These are phyloP conservation scores for Actinia tenebrosa DNA, from an alignment of 64 coral and sea anemone genomes.

Conservation along the genomic window DNA sequence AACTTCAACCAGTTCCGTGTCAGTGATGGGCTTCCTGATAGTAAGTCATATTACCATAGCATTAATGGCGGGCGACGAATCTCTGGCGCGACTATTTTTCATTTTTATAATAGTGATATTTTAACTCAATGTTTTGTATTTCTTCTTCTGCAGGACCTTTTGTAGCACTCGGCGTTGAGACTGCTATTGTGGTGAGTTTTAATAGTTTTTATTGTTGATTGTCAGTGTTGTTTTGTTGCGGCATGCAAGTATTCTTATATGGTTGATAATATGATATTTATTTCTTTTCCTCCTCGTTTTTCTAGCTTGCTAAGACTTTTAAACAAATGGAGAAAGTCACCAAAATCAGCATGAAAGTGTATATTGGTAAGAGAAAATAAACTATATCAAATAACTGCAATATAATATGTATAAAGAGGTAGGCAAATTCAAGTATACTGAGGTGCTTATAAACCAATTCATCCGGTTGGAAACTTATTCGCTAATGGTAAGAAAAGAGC, in stretches of 20 bases:
- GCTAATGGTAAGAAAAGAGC: too few species aligned
- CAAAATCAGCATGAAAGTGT: slow-evolving; percentile 3
- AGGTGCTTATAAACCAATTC: too few species aligned
- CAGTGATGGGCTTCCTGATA: slow-evolving; percentile 7
- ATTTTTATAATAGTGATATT: neutral
- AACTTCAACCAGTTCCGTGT: slow-evolving; percentile 24
- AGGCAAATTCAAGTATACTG: too few species aligned
- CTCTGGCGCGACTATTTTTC: neutral
- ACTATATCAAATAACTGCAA: too few species aligned
- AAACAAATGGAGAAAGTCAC: neutral
- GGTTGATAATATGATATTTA: too few species aligned
- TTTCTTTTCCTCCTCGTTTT: neutral
- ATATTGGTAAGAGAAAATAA: slow-evolving; percentile 2
- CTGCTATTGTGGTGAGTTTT: neutral
- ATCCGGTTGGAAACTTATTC: too few species aligned
- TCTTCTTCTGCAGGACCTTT: slow-evolving; percentile 12
- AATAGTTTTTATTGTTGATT: neutral
- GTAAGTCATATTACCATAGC: slow-evolving; percentile 6
- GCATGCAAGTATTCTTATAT: too few species aligned
- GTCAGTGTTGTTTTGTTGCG: too few species aligned
- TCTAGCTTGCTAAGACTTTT: neutral
- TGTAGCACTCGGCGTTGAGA: slow-evolving; percentile 18
- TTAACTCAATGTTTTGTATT: neutral
- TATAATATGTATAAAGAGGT: too few species aligned
- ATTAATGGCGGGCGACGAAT: neutral